These are phyloP conservation scores for Lacanobia wlatinum DNA, from an alignment of 2,888 invertebrate species.

Conservation along the genomic window DNA sequence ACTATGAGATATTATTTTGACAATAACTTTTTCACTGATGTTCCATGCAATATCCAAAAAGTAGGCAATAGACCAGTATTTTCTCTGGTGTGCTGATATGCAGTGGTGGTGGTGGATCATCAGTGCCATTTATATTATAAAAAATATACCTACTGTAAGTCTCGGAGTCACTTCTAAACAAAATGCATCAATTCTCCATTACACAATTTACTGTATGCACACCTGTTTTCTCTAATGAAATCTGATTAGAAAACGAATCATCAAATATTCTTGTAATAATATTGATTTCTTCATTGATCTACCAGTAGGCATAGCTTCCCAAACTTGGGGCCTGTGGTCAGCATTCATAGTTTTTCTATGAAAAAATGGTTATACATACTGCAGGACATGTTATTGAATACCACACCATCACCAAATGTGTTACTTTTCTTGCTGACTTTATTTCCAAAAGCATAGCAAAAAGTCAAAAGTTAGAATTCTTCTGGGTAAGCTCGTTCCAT, in stretches of 20 bases:
- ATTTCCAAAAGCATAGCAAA: no score
- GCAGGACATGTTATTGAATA: no score
- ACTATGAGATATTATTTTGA: background rate
- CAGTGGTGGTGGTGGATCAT: no score
- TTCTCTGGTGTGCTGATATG: background rate
- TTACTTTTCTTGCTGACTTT: background rate
- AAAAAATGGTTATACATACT: background rate
- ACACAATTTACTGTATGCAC: slow-evolving; percentile 29
- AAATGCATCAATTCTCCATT: background rate
- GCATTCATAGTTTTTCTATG: no score
- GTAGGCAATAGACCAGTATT: background rate
- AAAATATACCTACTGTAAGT: background rate
- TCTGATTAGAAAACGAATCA: slow-evolving; percentile 15
- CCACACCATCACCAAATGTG: no score
- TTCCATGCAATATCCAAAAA: background rate
- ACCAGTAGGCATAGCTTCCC: background rate
- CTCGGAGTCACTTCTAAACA: background rate
- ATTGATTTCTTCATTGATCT: slow-evolving; percentile 1
- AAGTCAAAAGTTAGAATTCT: no score
- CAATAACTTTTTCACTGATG: background rate
- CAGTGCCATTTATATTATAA: background rate
- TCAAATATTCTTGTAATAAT: slow-evolving; percentile 12
- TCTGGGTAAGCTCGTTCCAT: no score
- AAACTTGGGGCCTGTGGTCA: no score
- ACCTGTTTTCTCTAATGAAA: slow-evolving; percentile 15